phyloP scores from a whole-genome alignment of 2,797 vertebrate species.

The Hypotaenidia philippensis region DNA sequence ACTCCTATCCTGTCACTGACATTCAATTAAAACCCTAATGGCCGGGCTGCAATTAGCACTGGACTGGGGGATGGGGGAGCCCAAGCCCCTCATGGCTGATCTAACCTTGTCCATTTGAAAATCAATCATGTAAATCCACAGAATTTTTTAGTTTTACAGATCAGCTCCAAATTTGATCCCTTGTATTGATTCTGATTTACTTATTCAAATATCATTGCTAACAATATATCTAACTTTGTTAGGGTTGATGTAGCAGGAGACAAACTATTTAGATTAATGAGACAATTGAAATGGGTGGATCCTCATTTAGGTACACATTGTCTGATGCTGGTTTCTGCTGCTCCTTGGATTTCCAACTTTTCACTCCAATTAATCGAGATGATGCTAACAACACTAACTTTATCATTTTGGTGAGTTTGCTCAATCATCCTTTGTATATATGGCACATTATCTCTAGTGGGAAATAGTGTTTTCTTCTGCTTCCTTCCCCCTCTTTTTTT shows the following conservation, averaged over 20 bases:
- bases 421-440: not conserved
- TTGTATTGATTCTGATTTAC: not conserved
- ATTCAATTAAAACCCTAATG: not conserved
- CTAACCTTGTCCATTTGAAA: not conserved
- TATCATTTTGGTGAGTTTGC: not conserved
- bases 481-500: no score
- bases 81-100: not conserved
- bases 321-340: not conserved
- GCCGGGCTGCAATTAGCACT: not conserved
- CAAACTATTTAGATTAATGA: not conserved
- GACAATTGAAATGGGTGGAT: not conserved
- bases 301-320: not conserved
- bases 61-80: not conserved
- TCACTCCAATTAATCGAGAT: not conserved
- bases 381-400: not conserved
- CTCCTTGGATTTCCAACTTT: not conserved
- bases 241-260: not conserved
- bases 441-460: fast-evolving
- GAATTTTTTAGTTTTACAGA: not conserved
- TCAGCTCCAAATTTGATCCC: not conserved
- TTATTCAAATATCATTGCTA: not conserved
- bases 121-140: not conserved
- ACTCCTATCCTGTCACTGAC: not conserved
- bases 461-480: not conserved
- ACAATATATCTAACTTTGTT: not conserved